Percentiles rank a stretch among this genome's conserved stretches.
Evolutionary conservation across 2,888 invertebrate species (phyloP).

Genomic region (Drosophila limbata): DNA sequence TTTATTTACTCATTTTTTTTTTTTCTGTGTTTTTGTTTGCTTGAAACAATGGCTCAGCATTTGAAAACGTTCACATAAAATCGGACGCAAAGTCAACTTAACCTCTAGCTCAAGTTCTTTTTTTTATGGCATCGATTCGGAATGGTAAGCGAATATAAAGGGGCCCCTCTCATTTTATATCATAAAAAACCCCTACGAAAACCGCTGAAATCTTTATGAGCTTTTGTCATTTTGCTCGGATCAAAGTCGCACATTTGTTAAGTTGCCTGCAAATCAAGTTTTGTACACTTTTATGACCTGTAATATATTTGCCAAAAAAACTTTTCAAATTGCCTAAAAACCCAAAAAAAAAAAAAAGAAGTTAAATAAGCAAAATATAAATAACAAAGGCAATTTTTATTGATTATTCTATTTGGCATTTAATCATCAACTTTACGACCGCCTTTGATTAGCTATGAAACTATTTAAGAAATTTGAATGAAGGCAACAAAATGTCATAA

Average conservation of each 20-base stretch:
- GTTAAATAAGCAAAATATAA: slow-evolving; percentile 12
- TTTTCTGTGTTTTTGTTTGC: slow-evolving; percentile 20
- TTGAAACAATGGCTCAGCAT: slow-evolving; percentile 64
- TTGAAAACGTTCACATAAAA: slow-evolving; percentile 60
- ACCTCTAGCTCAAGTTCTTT: slow-evolving; percentile 38
- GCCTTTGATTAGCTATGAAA: slow-evolving; percentile 66
- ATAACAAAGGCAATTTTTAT: slow-evolving; percentile 53
- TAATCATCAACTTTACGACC: slow-evolving; percentile 69
- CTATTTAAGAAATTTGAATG: slow-evolving; percentile 29
- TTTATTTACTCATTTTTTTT: slow-evolving; percentile 48
- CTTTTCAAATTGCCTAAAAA: slow-evolving; percentile 53
- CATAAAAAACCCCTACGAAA: slow-evolving; percentile 45
- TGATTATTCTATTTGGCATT: slow-evolving; percentile 69
- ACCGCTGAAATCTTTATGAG: slow-evolving; percentile 72
- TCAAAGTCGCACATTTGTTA: slow-evolving; percentile 48
- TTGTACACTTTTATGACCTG: slow-evolving; percentile 52
- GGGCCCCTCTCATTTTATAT: slow-evolving; percentile 1
- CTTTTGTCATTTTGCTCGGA: slow-evolving; percentile 42
- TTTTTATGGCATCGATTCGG: slow-evolving; percentile 34
- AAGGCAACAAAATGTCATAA: slow-evolving; percentile 1
- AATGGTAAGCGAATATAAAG: slow-evolving; percentile 18
- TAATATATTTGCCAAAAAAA: slow-evolving; percentile 67
- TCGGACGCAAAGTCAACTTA: slow-evolving; percentile 10
- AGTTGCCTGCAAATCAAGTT: slow-evolving; percentile 67
- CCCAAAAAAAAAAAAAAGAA: slow-evolving; percentile 20